Evolutionary conservation across 2,888 invertebrate species (phyloP).

Genomic region (Tetropium fuscum): DNA sequence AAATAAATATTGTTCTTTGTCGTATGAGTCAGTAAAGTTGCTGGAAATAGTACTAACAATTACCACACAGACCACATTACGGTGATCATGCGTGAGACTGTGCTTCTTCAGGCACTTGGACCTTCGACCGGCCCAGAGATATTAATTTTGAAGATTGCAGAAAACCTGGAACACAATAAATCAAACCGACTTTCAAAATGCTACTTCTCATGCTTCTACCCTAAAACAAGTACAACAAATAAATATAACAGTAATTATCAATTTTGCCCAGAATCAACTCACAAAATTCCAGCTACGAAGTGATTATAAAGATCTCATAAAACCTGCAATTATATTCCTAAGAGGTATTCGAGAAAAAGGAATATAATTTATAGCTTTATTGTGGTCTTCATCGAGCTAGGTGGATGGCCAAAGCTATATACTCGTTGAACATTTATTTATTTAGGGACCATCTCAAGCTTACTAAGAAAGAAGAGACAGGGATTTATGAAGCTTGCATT

Average conservation of each 20-base stretch:
- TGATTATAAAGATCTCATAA: constrained; percentile 39
- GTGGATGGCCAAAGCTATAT: neutral
- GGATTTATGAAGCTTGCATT: neutral
- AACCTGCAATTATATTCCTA: constrained; percentile 28
- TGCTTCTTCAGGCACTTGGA: no score
- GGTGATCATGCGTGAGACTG: no score
- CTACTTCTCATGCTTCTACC: neutral
- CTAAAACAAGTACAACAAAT: neutral
- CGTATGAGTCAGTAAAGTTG: no score
- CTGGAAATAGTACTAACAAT: no score
- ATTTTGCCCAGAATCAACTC: constrained; percentile 4
- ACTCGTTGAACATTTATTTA: neutral
- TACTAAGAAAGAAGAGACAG: no score
- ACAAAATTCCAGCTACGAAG: constrained; percentile 36
- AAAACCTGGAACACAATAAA: constrained; percentile 24
- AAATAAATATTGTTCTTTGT: no score
- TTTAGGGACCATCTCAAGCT: no score
- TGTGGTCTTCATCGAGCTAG: constrained; percentile 44
- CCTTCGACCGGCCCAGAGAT: no score
- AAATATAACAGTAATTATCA: neutral
- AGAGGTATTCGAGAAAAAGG: constrained; percentile 32
- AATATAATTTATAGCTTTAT: constrained; percentile 37
- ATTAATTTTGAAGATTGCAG: no score
- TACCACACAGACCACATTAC: no score
- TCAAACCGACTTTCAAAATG: neutral